Evolutionary conservation across 2,888 invertebrate genomes (phyloP).

Genomic region (Philopedon plagiatum): DNA sequence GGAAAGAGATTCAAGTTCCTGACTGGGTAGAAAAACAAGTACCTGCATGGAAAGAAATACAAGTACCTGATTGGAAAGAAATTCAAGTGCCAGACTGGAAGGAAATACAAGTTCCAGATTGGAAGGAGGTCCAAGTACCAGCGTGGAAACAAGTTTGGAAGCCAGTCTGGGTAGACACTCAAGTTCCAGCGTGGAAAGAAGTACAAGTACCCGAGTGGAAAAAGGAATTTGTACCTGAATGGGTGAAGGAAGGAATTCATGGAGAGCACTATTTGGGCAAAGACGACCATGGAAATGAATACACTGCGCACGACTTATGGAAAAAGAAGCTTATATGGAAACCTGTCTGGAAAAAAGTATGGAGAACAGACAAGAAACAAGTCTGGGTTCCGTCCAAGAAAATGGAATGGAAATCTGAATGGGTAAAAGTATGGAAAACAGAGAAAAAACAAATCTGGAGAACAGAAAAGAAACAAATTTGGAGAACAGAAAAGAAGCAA

Average conservation of each 20-base stretch:
- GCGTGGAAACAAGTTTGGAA: slow-evolving; percentile 72
- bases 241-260: slow-evolving; percentile 84
- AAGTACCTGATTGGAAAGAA: slow-evolving; percentile 76
- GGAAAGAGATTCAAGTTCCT: slow-evolving; percentile 77
- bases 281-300: slow-evolving; percentile 85
- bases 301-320: slow-evolving; percentile 87
- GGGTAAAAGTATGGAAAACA: slow-evolving; percentile 76
- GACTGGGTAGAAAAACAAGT: slow-evolving; percentile 78
- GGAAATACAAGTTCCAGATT: slow-evolving; percentile 74
- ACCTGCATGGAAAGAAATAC: slow-evolving; percentile 75
- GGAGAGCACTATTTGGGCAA: slow-evolving; percentile 87
- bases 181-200: slow-evolving; percentile 74
- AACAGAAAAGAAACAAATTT: slow-evolving; percentile 79
- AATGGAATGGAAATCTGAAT: slow-evolving; percentile 75
- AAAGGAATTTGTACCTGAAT: slow-evolving; percentile 80
- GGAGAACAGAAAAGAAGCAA: slow-evolving; percentile 73
- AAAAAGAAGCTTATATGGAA: slow-evolving; percentile 87
- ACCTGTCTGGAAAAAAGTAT: slow-evolving; percentile 84
- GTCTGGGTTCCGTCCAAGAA: slow-evolving; percentile 79
- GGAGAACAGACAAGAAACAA: slow-evolving; percentile 81
- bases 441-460: slow-evolving; percentile 80
- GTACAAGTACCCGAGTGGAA: slow-evolving; percentile 75
- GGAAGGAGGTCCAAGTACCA: slow-evolving; percentile 76
- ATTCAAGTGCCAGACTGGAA: slow-evolving; percentile 78
- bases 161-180: slow-evolving; percentile 78